phyloP scores from a whole-genome alignment of 2,113 vertebrate species.

The Dipodomys merriami region DNA sequence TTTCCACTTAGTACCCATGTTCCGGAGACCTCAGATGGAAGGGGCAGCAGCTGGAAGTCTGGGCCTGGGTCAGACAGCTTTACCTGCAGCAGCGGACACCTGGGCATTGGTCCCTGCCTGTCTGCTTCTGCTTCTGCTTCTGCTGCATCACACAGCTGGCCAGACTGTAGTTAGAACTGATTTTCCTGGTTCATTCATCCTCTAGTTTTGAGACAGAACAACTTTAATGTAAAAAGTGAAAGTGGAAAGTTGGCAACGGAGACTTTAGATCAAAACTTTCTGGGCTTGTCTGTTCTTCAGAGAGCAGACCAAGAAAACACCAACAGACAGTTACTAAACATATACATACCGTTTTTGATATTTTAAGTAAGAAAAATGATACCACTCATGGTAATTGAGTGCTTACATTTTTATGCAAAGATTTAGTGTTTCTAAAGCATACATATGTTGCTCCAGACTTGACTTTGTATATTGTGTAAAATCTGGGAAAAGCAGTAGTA shows the following conservation, averaged over 20 bases:
- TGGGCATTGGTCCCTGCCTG: not conserved
- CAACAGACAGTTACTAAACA: conserved; percentile 3
- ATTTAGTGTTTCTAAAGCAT: conserved; percentile 43
- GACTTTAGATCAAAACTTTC: conserved; percentile 3
- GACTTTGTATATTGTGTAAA: not conserved
- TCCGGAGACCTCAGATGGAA: not conserved
- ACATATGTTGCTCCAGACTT: not conserved
- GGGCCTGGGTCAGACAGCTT: too few relatives aligned
- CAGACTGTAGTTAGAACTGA: conserved; percentile 23
- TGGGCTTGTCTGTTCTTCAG: conserved; percentile 23
- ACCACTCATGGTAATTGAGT: not conserved
- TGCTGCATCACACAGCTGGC: conserved; percentile 2
- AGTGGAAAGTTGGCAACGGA: conserved; percentile 25
- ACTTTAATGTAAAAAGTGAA: not conserved
- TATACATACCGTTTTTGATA: conserved; percentile 4
- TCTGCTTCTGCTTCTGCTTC: not conserved
- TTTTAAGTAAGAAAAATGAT: conserved; percentile 13
- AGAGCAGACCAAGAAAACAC: conserved; percentile 15
- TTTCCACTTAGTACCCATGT: not conserved
- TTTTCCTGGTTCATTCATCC: conserved; percentile 17
- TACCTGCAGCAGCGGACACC: not conserved
- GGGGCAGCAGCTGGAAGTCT: too few relatives aligned
- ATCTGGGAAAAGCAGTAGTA: conserved; percentile 17
- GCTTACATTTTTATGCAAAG: not conserved
- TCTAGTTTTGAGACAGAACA: conserved; percentile 39